Evolutionary conservation across 2,797 vertebrate species (phyloP).

Genomic region (Poeciliopsis infans): DNA sequence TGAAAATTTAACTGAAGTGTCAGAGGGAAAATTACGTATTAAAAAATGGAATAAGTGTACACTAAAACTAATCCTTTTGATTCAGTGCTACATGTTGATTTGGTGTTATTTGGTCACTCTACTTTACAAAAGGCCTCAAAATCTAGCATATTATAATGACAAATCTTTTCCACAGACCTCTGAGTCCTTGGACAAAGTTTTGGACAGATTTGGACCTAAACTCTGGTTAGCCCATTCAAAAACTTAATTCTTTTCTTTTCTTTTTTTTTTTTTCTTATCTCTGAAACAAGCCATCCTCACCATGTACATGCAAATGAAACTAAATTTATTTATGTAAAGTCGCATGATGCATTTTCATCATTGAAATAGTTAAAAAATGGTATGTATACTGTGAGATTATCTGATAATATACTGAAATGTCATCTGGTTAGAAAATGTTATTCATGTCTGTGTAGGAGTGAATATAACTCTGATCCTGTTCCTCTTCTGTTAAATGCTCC

Average conservation of each 20-base stretch:
- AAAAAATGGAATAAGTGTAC: background rate
- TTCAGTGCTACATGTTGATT: background rate
- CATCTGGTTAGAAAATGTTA: background rate
- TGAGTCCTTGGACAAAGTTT: background rate
- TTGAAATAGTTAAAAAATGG: background rate
- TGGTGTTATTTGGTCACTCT: background rate
- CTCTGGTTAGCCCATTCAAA: too few relatives aligned
- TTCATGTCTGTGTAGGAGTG: background rate
- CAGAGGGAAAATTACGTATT: background rate
- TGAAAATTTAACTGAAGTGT: background rate
- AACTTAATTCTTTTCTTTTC: background rate
- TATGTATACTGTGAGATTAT: background rate
- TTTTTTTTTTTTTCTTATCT: background rate
- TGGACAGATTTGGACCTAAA: background rate
- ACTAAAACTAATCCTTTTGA: background rate
- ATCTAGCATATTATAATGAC: background rate
- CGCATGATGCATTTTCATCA: background rate
- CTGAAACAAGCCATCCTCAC: background rate
- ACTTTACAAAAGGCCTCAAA: background rate
- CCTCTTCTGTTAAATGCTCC: constrained; percentile 21
- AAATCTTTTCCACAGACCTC: background rate
- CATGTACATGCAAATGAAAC: background rate
- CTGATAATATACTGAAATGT: background rate
- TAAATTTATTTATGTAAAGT: background rate
- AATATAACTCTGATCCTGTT: background rate